Evolutionary conservation across 2,888 invertebrate genomes (phyloP), one percentile per base, ranked within the genome.

Genomic region (Pristionchus maxplancki): DNA sequence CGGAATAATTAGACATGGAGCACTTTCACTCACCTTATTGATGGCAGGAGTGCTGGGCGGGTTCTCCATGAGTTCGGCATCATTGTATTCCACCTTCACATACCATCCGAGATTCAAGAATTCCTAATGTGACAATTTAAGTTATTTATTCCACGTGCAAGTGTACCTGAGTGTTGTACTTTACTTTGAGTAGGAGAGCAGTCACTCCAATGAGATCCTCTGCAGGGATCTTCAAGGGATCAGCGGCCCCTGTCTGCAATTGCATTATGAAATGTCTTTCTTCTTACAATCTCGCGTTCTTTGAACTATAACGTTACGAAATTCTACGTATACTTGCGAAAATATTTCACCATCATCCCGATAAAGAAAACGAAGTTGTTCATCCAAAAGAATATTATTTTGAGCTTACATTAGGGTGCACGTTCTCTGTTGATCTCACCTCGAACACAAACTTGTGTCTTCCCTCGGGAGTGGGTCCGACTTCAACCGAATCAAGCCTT

Each of bases 91-190:
- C 94, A 98, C 99, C 95, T 98, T 98, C 89, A 99, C 98, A 95
- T 98, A 99, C 95, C 99, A 99, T 3, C 99, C 99, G 4, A 99
- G 98, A 89, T 99, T 96, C 3, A 99, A 98, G 95, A 99, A 99
- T 91, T 96, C 95, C 97, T 98, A 48, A 81, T 64, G 31, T 82
- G 28, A 48, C 20, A 44, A 44, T 85, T 62, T 11, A 82, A 31
- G 28, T 37, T 37, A 6, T 37, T 31, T 67, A 40, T 28, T 34
- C 11, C 31, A 11, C 2, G 20, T 86, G n/a, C n/a, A 31, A 40
- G 1, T 15, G 67, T 15, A 91, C 90, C 88, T 93, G 92, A 17
- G 90, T 91, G 81, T 92, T 90, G 90, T 94, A 94, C 82, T 95
- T 91, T 95, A 98, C 98, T 2, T 98, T 98, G 84, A 99, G 95